Evolutionary conservation across 2,113 vertebrate species (phyloP).

Genomic region (Neogale vison): DNA sequence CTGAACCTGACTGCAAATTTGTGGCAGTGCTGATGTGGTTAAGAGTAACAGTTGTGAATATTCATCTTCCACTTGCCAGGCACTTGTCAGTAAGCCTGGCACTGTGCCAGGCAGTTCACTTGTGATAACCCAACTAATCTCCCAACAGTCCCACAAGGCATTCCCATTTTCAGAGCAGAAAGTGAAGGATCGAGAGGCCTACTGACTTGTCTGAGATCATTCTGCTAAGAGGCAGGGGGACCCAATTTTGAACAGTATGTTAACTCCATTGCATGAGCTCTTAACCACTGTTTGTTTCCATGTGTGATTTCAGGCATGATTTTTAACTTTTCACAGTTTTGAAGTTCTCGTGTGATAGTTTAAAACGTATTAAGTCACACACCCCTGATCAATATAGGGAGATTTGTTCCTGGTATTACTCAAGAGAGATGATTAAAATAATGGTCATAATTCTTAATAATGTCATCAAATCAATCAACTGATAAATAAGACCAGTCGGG

Average conservation of each 20-base stretch:
- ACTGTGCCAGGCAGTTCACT: background rate
- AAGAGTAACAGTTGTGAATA: background rate
- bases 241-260: background rate
- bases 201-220: background rate
- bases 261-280: background rate
- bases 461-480: background rate
- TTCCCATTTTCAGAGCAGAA: background rate
- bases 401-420: background rate
- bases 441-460: background rate
- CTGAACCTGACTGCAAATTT: background rate
- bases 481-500: background rate
- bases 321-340: background rate
- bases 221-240: background rate
- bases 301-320: background rate
- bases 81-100: background rate
- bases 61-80: background rate
- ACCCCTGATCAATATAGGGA: background rate
- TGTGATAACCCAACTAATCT: background rate
- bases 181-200: background rate
- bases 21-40: background rate
- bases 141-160: background rate
- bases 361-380: background rate
- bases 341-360: background rate
- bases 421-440: conserved; percentile 23
- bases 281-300: background rate